Conservation (phyloP, 2,797 vertebrate species). For the Danionella dracula region DNA sequence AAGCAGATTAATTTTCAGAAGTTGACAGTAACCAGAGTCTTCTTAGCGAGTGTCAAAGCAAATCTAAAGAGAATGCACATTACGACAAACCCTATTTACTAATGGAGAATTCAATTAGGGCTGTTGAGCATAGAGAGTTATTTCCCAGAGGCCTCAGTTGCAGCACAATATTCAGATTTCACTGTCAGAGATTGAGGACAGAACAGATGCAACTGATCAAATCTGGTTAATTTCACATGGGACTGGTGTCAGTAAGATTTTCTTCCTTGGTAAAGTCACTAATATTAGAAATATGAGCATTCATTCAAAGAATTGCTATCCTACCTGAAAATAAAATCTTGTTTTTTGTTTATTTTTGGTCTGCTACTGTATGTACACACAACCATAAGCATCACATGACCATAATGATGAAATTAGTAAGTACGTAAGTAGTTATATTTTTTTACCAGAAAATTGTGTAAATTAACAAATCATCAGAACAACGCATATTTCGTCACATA, state of each 20-base stretch:
- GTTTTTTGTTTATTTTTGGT: no score
- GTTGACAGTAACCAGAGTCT: slow-evolving; percentile 76
- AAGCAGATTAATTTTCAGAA: slow-evolving; percentile 69
- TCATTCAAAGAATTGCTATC: no score
- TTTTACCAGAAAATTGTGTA: no score
- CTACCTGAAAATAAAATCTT: no score
- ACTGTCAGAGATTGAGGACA: slow-evolving; percentile 54
- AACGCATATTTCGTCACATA: no score
- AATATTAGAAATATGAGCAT: no score
- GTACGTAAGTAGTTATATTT: no score
- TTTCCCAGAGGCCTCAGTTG: slow-evolving; percentile 73
- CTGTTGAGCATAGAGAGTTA: slow-evolving; percentile 73
- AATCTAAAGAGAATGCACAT: slow-evolving; percentile 84
- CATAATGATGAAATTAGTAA: no score
- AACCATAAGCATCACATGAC: no score
- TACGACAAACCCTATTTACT: slow-evolving; percentile 88
- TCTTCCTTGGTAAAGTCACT: no score
- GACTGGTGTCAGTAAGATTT: not conserved
- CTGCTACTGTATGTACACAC: no score
- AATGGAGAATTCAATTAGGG: slow-evolving; percentile 92
- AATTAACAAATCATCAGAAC: no score
- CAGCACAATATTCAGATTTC: slow-evolving; percentile 79
- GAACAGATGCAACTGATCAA: not conserved
- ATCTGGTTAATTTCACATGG: not conserved
- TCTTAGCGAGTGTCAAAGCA: slow-evolving; percentile 76